Base-by-base conservation (phyloP, 2,888 invertebrate genomes). In the Venusia cambrica region DNA sequence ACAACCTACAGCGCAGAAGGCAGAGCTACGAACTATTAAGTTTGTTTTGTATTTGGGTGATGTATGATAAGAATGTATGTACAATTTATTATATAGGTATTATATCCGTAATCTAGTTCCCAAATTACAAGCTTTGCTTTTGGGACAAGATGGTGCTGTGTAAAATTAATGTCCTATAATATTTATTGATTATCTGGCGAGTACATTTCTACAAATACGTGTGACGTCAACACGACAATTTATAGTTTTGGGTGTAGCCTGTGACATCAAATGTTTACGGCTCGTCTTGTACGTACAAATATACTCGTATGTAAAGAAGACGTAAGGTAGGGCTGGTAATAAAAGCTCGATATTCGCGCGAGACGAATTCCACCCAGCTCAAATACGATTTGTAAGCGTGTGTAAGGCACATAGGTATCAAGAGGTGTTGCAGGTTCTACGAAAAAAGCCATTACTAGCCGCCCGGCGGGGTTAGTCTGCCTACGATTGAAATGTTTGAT, bases 331-430 rank as follows among this genome's bases (percentile, higher is more conserved):
- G 41, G 41, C 54, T 57, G 57, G 67, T 62, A 74, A 78, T 77
- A 79, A 76, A 73, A 72, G 58, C 66, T 61, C 62, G 60, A 71
- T 67, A 60, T 50, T 51, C 56, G 60, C 53, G 54, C 58, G 61
- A 63, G 56, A 66, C 64, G 71, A 69, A 75, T 75, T 69, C 63
- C 64, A 50, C 50, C 61, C 51, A 60, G 48, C 63, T 59, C 69
- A 76, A 79, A 79, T 76, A 73, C 66, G 76, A 78, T 80, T 79
- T 78, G 71, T 65, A 57, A 64, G 62, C 62, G 59, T 52, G 54
- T 48, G 57, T 46, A 54, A 49, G 54, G n/a, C n/a, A n/a, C n/a
- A n/a, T 57, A 54, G 54, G 56, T 54, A 46, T 49, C 12, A 21
- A 27, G 3, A 16, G 14, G 37, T 48, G 39, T 33, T 41, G 25